These are phyloP conservation scores for Cinclus cinclus DNA, from an alignment of 2,113 vertebrate species.

Conservation along the genomic window DNA sequence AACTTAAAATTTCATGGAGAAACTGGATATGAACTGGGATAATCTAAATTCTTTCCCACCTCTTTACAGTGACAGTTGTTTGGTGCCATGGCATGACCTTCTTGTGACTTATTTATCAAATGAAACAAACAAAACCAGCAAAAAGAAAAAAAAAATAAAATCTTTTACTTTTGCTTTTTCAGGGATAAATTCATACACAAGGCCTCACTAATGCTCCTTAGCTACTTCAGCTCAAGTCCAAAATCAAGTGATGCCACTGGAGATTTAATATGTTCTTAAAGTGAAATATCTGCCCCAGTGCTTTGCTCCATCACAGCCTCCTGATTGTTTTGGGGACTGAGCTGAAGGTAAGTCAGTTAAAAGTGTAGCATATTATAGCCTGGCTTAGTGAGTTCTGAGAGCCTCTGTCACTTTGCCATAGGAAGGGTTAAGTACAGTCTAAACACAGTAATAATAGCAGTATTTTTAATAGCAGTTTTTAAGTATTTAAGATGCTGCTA, in stretches of 20 bases:
- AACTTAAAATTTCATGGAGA: neutral
- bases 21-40: neutral
- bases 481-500: neutral
- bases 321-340: neutral
- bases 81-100: neutral
- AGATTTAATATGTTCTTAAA: neutral
- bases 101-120: neutral
- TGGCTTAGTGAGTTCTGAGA: neutral
- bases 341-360: neutral
- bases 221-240: neutral
- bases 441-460: neutral
- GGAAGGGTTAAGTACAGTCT: neutral
- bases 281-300: neutral
- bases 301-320: neutral
- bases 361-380: neutral
- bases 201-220: neutral
- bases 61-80: neutral
- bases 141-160: neutral
- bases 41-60: neutral
- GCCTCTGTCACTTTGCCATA: neutral
- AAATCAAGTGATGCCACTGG: neutral
- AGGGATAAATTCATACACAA: neutral
- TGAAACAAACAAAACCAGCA: accelerated
- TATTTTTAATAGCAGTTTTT: neutral
- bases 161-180: neutral